Evolutionary conservation across 2,113 vertebrate genomes (phyloP), one percentile per base, ranked within the genome.

Genomic region (Lates calcarifer): DNA sequence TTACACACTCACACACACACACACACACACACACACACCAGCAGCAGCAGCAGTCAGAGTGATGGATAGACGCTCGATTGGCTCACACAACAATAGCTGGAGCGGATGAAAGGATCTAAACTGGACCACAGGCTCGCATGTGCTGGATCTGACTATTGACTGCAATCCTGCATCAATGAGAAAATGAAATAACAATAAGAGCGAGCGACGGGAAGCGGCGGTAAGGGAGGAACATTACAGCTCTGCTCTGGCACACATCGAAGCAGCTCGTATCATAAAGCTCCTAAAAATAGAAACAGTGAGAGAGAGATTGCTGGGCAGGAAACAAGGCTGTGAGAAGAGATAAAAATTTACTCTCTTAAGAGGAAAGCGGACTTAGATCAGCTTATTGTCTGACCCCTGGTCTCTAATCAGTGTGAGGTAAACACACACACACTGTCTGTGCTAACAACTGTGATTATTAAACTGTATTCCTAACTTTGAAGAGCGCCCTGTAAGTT

Each of bases 281-380:
- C 55, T 29, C 2, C 85, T 89, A 90, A 84, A 87, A 91, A 91
- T 91, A 91, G 88, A 51, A 86, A 41, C 55, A 31, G 47, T 0
- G n/a, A 61, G 72, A 55, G 53, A 37, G 77, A 41, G 68, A 62
- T 31, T 37, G 79, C 57, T 6, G 55, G 53, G 57, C 14, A 73
- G 61, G 76, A 56, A 71, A 76, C 49, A 18, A 58, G 65, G 29
- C 35, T 22, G 76, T 6, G 18, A 20, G 49, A 41, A 33, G 47
- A 71, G 33, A 67, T 29, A 6, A 31, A 31, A 49, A 72, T 58
- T 20, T 29, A 17, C 26, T 3, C 47, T 58, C 3, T 57, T 62
- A 2, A 47, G 33, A 57, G 13, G 18, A 35, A 15, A 61, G n/a
- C 14, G 9, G 17, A 47, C 45, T 69, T 6, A 17, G 63, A 69